Evolutionary conservation across 1,140 invertebrate genomes (phyloP).

Genomic region (Trinorchestia longiramus): DNA sequence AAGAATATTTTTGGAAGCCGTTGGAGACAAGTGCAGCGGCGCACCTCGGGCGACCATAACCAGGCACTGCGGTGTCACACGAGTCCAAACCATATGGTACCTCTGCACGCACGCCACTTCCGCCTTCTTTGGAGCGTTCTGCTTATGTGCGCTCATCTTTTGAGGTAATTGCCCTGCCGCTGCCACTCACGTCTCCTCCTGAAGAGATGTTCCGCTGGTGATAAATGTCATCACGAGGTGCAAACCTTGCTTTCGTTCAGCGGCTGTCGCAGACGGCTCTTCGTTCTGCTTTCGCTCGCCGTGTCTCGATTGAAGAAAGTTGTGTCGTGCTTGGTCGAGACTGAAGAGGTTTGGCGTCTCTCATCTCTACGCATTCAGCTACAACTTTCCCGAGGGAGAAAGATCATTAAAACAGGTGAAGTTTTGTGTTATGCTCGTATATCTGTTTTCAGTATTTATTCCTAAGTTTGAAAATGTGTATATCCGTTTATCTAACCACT

Average conservation of each 20-base stretch:
- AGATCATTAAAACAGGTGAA: background rate
- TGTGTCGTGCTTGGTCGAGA: background rate
- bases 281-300: background rate
- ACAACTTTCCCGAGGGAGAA: background rate
- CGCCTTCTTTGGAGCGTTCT: background rate
- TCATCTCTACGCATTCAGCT: background rate
- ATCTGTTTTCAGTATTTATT: background rate
- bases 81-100: slow-evolving; percentile 47
- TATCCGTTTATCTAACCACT: background rate
- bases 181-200: background rate
- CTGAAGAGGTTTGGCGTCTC: background rate
- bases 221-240: slow-evolving; percentile 11
- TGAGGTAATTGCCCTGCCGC: slow-evolving; percentile 22
- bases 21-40: slow-evolving; percentile 32
- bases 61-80: slow-evolving; percentile 15
- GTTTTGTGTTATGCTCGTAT: background rate
- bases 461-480: background rate
- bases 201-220: background rate
- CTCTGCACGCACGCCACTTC: slow-evolving; percentile 29
- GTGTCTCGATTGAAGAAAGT: background rate
- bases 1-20: slow-evolving; percentile 37
- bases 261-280: background rate
- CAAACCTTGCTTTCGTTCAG: background rate
- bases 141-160: background rate
- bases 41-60: background rate